Base-by-base conservation (phyloP, 2,113 vertebrate genomes). In the Labeo catla region DNA sequence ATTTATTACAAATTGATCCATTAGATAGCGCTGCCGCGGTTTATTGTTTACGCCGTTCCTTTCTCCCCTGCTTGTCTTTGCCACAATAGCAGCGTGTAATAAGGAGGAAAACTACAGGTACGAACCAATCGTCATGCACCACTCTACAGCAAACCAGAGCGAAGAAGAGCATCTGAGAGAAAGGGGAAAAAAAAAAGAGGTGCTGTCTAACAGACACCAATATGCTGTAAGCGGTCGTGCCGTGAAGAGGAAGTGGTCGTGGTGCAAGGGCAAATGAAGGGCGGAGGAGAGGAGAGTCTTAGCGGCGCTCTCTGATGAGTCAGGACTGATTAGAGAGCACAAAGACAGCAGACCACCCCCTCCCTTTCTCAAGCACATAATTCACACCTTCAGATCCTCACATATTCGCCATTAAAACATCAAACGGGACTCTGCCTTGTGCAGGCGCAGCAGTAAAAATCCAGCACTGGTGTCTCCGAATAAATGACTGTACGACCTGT, bases 1-100 rank as follows among this genome's bases (percentile, higher is more conserved):
- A 94, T 94, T 95, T 95, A 95, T 95, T 94, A 95, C 94, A 95
- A 95, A 95, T 95, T 95, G 94, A 95, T 93, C 94, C 93, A 94
- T 95, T 94, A 93, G 94, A 95, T 93, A 93, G 93, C 92, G 87
- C 91, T 92, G 93, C 93, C 91, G 88, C 90, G 92, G 92, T 91
- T 91, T 86, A 90, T 91, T 92, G 91, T 93, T 93, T 89, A 86
- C 77, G 63, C 86, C 57, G 73, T 74, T 45, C 12, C 57, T 15
- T 47, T 76, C 84, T 57, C 63, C n/a, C 34, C 78, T 76, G 68
- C 78, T 57, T 47, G 21, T 82, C 81, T 72, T 10, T 28, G 54
- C 52, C 85, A 89, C 88, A 88, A 92, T 89, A 90, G 91, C 90
- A 91, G 89, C 89, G 88, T 91, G 92, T 90, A 93, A 92, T 88